Evolutionary conservation across 2,888 invertebrate species (phyloP), one percentile per base, ranked within the genome.

Genomic region (Erebia palarica): DNA sequence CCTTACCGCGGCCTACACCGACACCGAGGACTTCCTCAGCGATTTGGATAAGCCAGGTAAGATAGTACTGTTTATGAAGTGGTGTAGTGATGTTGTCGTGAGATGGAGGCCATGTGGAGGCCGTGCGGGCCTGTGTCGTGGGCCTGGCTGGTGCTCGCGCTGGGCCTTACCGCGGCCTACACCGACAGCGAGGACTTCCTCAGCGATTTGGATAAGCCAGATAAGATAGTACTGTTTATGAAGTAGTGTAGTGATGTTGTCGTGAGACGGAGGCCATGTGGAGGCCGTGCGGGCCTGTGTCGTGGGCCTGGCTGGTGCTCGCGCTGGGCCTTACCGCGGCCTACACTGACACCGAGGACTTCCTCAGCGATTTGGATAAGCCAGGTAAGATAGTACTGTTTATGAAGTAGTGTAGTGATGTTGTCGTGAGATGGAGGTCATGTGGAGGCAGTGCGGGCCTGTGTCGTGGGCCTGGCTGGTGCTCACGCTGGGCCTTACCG

Each of bases 181-280:
- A 91, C 94, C 9, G 94, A 94, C 80, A 94, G 94, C 8, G 94
- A 92, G 79, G 93, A 94, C 73, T 93, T 94, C 77, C 90, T 94
- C 55, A 95, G 94, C 83, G 95, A 95, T 84, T 87, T 95, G 76
- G 95, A 95, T 87, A 94, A 94, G 81, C 95, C 95, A 93, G 44
- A 11, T 44, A 44, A 44, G 44, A 44, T 44, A 44, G 10, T 44
- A 10, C 8, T 44, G 44, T 44, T 27, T 27, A 27, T 27, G 3
- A 27, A 27, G 27, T 27, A 3, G 27, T 3, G 4, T 27, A 3
- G 2, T 27, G 4, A 27, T 87, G 88, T 80, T 76, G 79, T 79
- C 79, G 83, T 86, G 83, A 83, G 81, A 76, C 73, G 70, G 73
- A 57, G 79, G 82, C 81, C 81, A 83, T 77, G 79, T 75, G 76